Percentiles rank a stretch among this genome's conserved stretches.
Evolutionary conservation across 2,888 invertebrate species (phyloP).

Genomic region (Rhodophaea formosa): DNA sequence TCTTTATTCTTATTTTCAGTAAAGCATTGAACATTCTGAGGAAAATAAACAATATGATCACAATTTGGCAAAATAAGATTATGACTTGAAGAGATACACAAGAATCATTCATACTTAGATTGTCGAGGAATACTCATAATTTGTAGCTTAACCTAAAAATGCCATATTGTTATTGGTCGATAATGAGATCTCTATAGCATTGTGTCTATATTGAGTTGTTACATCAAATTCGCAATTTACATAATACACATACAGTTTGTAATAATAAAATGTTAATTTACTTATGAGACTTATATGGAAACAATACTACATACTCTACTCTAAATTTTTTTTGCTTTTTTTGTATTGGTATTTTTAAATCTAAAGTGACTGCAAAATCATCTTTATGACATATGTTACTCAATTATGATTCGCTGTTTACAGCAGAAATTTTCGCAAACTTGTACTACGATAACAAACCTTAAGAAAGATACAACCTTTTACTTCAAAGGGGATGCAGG

Average conservation of each 20-base stretch:
- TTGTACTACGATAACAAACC: constrained; percentile 57
- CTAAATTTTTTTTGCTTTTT: constrained; percentile 54
- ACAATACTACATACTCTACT: constrained; percentile 67
- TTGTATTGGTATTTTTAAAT: constrained; percentile 48
- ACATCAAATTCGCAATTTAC: constrained; percentile 62
- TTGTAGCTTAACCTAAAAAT: constrained; percentile 76
- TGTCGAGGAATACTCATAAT: constrained; percentile 35
- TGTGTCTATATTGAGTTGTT: constrained; percentile 69
- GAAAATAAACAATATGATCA: constrained; percentile 60
- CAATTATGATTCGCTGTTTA: constrained; percentile 31
- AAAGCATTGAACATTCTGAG: constrained; percentile 69
- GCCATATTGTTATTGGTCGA: constrained; percentile 80
- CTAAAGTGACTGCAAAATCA: constrained; percentile 50
- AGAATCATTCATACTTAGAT: constrained; percentile 43
- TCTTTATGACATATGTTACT: constrained; percentile 36
- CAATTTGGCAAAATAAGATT: constrained; percentile 59
- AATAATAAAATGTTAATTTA: constrained; percentile 56
- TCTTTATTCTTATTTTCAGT: constrained; percentile 79
- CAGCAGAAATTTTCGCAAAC: constrained; percentile 36
- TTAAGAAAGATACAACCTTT: constrained; percentile 61
- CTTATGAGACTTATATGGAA: constrained; percentile 58
- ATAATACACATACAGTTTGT: constrained; percentile 61
- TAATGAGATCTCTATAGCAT: constrained; percentile 79
- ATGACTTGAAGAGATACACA: constrained; percentile 44
- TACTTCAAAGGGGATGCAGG: constrained; percentile 51